phyloP scores from a whole-genome alignment of 2,888 invertebrate species.

The Marronus borbonicus region DNA sequence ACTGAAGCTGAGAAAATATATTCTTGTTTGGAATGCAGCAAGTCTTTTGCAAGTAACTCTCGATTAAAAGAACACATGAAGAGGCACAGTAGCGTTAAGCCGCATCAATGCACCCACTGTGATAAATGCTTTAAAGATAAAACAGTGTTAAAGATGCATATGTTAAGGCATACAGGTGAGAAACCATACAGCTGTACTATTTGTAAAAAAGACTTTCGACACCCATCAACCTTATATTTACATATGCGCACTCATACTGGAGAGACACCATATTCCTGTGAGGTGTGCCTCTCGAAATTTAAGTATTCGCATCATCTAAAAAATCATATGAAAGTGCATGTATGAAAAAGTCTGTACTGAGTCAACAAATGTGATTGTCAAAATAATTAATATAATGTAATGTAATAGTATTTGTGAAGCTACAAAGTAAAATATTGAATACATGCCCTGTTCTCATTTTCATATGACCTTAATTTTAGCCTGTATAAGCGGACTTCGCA shows the following conservation, averaged over 20 bases:
- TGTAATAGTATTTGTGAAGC: no score
- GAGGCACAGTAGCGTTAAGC: background rate
- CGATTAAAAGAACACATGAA: constrained; percentile 8
- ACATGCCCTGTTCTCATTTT: no score
- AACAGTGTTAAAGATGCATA: background rate
- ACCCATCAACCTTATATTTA: background rate
- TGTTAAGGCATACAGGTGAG: constrained; percentile 19
- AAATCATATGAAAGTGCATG: constrained; percentile 14
- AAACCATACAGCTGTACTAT: constrained; percentile 1
- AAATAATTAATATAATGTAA: no score
- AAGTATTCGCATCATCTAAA: constrained; percentile 21
- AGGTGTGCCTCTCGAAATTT: constrained; percentile 5
- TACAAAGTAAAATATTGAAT: no score
- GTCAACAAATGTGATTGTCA: no score
- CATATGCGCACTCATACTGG: constrained; percentile 26
- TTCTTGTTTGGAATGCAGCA: background rate
- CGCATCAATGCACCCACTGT: constrained; percentile 7
- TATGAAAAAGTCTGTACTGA: background rate
- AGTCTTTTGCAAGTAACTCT: background rate
- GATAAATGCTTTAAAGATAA: constrained; percentile 1
- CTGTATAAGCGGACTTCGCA: no score
- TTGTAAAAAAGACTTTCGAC: constrained; percentile 2
- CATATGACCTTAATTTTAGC: no score
- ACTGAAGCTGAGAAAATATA: constrained; percentile 7
- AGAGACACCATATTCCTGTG: constrained; percentile 19